phyloP scores from a whole-genome alignment of 1,140 invertebrate genomes.

The Caenorhabditis latens region DNA sequence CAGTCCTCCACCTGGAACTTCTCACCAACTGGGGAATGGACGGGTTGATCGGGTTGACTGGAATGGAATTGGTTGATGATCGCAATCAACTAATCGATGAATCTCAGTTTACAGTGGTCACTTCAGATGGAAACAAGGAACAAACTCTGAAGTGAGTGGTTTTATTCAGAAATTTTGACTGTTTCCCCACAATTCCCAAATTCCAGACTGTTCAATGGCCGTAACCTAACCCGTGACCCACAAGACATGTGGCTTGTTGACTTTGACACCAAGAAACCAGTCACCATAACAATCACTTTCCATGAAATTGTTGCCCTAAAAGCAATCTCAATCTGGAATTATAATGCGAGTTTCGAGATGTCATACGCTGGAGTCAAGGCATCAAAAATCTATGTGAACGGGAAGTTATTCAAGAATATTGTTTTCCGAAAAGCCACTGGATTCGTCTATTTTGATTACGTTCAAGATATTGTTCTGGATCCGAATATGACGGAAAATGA shows the following conservation, averaged over 20 bases:
- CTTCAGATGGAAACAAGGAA: slow-evolving; percentile 38
- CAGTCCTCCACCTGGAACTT: slow-evolving; percentile 79
- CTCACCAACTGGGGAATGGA: slow-evolving; percentile 80
- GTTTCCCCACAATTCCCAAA: neutral
- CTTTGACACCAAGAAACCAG: slow-evolving; percentile 78
- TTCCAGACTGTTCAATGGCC: slow-evolving; percentile 79
- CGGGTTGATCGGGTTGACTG: slow-evolving; percentile 80
- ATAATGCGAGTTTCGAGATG: slow-evolving; percentile 84
- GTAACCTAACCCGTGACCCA: slow-evolving; percentile 78
- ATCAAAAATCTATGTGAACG: slow-evolving; percentile 73
- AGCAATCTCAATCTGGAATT: slow-evolving; percentile 86
- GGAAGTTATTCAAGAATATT: slow-evolving; percentile 66
- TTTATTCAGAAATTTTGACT: slow-evolving; percentile 51
- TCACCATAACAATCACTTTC: slow-evolving; percentile 80
- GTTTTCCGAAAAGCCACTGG: slow-evolving; percentile 74
- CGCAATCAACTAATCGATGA: slow-evolving; percentile 77
- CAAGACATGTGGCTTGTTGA: slow-evolving; percentile 80
- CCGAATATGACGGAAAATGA: slow-evolving; percentile 64
- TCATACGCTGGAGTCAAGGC: slow-evolving; percentile 84
- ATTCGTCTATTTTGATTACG: slow-evolving; percentile 77
- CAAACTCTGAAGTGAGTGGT: neutral
- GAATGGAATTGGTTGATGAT: slow-evolving; percentile 79
- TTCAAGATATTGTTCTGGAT: slow-evolving; percentile 76
- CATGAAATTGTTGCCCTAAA: slow-evolving; percentile 82
- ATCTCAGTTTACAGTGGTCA: slow-evolving; percentile 65